Evolutionary conservation across 1,140 invertebrate genomes (phyloP).

Genomic region (Magallana ariakensis): DNA sequence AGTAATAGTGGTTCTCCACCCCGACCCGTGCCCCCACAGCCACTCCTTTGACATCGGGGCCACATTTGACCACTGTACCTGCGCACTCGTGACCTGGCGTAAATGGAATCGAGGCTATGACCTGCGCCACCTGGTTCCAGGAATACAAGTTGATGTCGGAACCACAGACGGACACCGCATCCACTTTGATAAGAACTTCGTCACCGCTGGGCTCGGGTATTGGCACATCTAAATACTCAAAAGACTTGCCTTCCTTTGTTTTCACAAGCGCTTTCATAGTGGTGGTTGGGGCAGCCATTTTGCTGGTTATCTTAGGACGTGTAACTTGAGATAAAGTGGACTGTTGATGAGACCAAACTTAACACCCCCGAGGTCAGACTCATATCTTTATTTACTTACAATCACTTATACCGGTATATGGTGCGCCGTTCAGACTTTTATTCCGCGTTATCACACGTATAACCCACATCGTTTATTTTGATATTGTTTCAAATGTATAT

Average conservation of each 20-base stretch:
- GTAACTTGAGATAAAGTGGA: slow-evolving; percentile 15
- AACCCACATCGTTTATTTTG: no score
- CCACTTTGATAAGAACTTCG: slow-evolving; percentile 73
- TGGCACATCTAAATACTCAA: slow-evolving; percentile 67
- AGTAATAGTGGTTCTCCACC: slow-evolving; percentile 77
- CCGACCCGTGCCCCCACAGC: slow-evolving; percentile 69
- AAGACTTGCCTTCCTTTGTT: slow-evolving; percentile 68
- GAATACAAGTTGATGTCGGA: slow-evolving; percentile 75
- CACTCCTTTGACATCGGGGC: slow-evolving; percentile 65
- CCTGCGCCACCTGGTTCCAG: slow-evolving; percentile 72
- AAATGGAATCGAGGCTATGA: slow-evolving; percentile 75
- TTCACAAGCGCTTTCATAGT: slow-evolving; percentile 74
- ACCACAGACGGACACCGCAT: slow-evolving; percentile 74
- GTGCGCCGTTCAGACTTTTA: not conserved
- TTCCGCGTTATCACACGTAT: no score
- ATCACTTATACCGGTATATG: not conserved
- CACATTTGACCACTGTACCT: slow-evolving; percentile 75
- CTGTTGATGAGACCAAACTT: not conserved
- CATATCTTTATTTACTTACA: not conserved
- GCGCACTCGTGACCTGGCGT: slow-evolving; percentile 76
- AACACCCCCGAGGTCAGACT: not conserved
- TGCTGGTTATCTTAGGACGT: slow-evolving; percentile 36
- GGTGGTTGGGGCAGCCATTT: slow-evolving; percentile 63
- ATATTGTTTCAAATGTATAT: no score
- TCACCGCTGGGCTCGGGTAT: slow-evolving; percentile 72